Base-by-base conservation (phyloP, 2,113 vertebrate genomes). In the Aix galericulata region DNA sequence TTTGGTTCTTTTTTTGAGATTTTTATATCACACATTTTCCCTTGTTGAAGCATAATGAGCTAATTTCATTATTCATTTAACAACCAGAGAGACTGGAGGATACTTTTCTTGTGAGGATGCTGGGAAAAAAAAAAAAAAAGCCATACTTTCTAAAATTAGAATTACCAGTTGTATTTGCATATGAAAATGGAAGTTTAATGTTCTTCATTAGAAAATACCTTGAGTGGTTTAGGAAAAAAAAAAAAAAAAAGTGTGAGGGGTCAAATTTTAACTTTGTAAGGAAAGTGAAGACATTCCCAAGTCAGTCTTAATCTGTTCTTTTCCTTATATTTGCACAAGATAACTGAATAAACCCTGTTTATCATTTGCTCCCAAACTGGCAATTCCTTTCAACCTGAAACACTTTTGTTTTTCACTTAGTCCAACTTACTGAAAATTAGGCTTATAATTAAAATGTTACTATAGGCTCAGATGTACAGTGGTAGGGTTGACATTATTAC, bases 31-130 rank as follows among this genome's bases (percentile, higher is more conserved):
- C 64, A 12, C 46, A 8, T 78, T 92, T 91, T 90, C 34, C 40
- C 82, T 31, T 93, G n/a, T 18, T 69, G 73, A 88, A 44, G 42
- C 76, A 91, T 9, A 86, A 34, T 32, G 67, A 91, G 18, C 23
- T 85, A 80, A 74, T 82, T 86, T 90, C 50, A 55, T 86, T 91
- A 92, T 59, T 96, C 64, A 73, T 88, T 79, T 78, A 60, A 42
- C 60, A 85, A 2, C 12, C 50, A 75, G 58, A 75, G 13, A 77
- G 42, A 59, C 46, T 32, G 18, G 22, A 87, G 62, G 32, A 46
- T 59, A 32, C 4, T 88, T 74, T 63, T 42, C 23, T 71, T 68
- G 40, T 68, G 77, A 76, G 5, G 17, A 48, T 74, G 42, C 56
- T 62, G 63, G 50, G 20, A 46, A 46, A 46, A 46, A 25, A 89